Evolutionary conservation across 1,140 invertebrate genomes (phyloP).

Genomic region (Plectrocnemia conspersa): DNA sequence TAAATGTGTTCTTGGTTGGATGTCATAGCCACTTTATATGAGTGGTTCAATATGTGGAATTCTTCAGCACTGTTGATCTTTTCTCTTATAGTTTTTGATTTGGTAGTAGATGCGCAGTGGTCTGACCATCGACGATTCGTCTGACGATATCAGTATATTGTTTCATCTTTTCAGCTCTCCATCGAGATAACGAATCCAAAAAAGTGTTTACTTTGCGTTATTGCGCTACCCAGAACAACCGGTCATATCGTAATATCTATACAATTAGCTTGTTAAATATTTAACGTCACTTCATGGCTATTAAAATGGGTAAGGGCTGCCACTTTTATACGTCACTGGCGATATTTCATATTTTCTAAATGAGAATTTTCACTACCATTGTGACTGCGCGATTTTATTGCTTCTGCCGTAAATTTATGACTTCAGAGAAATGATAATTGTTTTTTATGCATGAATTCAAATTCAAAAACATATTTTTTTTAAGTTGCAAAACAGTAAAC

Average conservation of each 20-base stretch:
- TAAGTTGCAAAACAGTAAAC: too few relatives aligned
- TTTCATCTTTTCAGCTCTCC: slow-evolving; percentile 1
- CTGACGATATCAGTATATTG: not conserved
- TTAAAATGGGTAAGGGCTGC: too few relatives aligned
- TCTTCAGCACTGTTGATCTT: too few relatives aligned
- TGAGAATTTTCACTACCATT: too few relatives aligned
- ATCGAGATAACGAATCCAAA: slow-evolving; percentile 15
- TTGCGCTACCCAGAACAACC: slow-evolving; percentile 7
- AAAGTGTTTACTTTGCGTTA: slow-evolving; percentile 20
- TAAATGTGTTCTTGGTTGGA: not conserved
- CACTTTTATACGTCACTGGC: too few relatives aligned
- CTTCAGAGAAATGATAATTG: too few relatives aligned
- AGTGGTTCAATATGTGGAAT: not conserved
- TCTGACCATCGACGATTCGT: not conserved
- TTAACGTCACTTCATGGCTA: not conserved
- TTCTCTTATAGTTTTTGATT: not conserved
- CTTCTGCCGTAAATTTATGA: too few relatives aligned
- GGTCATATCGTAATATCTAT: not conserved
- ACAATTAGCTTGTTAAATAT: slow-evolving; percentile 4
- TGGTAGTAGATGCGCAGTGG: too few relatives aligned
- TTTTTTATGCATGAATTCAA: too few relatives aligned
- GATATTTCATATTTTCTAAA: too few relatives aligned
- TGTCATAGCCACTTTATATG: not conserved
- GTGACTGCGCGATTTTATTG: too few relatives aligned
- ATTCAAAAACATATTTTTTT: too few relatives aligned